Evolutionary conservation across 2,888 invertebrate genomes (phyloP).

Genomic region (Linyphia triangularis): DNA sequence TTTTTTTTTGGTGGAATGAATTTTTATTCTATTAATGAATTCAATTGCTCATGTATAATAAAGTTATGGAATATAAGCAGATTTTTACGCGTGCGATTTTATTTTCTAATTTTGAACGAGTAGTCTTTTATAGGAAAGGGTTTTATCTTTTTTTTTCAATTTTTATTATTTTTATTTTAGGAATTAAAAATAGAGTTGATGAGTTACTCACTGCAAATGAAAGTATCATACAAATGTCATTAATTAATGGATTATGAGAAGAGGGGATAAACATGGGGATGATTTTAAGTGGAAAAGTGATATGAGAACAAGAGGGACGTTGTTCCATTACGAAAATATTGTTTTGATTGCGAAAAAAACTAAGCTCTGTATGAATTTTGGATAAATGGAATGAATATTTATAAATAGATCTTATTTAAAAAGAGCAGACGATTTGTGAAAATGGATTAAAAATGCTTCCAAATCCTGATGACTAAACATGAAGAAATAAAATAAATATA

Average conservation of each 20-base stretch:
- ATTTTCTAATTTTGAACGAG: constrained; percentile 29
- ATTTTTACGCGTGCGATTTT: constrained; percentile 58
- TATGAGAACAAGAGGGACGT: not conserved
- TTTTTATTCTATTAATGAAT: constrained; percentile 73
- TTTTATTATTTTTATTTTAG: not conserved
- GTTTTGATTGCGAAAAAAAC: too few species aligned
- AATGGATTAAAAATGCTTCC: too few species aligned
- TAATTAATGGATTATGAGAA: constrained; percentile 67
- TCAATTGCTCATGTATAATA: constrained; percentile 73
- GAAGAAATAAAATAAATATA: too few species aligned
- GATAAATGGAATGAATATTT: too few species aligned
- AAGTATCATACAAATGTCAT: constrained; percentile 66
- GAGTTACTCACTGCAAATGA: constrained; percentile 66
- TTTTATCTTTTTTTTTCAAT: not conserved
- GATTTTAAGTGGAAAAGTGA: constrained; percentile 17
- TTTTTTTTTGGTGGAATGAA: constrained; percentile 52
- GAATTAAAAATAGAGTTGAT: constrained; percentile 60
- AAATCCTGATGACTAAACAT: too few species aligned
- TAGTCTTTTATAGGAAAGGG: not conserved
- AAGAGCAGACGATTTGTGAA: too few species aligned
- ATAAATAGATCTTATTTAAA: too few species aligned
- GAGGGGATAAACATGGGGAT: constrained; percentile 11
- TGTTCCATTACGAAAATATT: too few species aligned
- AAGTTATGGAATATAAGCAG: constrained; percentile 69
- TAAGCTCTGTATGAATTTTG: too few species aligned